Percentiles rank a stretch among this genome's conserved stretches.
Evolutionary conservation across 2,797 vertebrate species (phyloP).

Genomic region (Heterohyrax brucei): DNA sequence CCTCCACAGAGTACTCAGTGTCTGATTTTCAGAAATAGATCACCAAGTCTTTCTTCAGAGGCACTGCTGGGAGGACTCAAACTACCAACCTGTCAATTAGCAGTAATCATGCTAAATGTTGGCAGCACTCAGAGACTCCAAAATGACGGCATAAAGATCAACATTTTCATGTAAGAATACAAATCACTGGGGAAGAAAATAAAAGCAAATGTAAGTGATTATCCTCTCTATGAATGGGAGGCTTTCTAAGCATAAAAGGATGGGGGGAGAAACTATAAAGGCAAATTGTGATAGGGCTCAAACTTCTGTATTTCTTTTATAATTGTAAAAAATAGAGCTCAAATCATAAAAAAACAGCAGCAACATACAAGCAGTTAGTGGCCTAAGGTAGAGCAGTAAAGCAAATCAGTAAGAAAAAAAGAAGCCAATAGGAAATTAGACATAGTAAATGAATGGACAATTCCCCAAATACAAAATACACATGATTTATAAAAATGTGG

Average conservation of each 20-base stretch:
- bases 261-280: conserved; percentile 45
- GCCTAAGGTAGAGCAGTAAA: conserved; percentile 23
- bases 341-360: conserved; percentile 19
- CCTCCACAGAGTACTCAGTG: background rate
- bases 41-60: no score
- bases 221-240: background rate
- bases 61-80: no score
- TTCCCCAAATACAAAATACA: conserved; percentile 27
- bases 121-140: background rate
- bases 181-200: background rate
- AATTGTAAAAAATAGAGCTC: background rate
- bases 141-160: background rate
- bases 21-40: no score
- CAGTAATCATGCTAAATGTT: no score
- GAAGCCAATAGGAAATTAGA: conserved; percentile 11
- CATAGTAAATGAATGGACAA: conserved; percentile 41
- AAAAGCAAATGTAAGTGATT: background rate
- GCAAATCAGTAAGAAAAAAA: conserved; percentile 47
- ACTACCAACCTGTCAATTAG: background rate
- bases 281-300: conserved; percentile 8
- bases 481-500: background rate
- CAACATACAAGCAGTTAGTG: background rate
- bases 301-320: conserved; percentile 40
- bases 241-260: background rate
- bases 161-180: background rate